Percentiles rank a stretch among this genome's conserved stretches.
Conservation (phyloP, 2,888 invertebrate species). For the Stenoptilia bipunctidactyla region DNA sequence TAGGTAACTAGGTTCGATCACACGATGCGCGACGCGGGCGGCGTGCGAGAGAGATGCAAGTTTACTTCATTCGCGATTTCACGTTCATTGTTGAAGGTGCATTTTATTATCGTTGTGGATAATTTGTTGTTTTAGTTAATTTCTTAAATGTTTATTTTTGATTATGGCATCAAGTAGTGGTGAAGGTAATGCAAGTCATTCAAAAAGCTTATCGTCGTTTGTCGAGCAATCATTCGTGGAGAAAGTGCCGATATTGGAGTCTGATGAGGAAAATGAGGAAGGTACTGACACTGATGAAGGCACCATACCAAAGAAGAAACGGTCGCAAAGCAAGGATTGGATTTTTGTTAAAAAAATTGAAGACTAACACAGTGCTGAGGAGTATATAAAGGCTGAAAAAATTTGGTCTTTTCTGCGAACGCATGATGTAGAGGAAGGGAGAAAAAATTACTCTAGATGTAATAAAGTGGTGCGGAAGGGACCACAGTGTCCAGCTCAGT, state of each 20-base stretch:
- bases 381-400: not conserved
- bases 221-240: slow-evolving; percentile 8
- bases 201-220: too few species aligned
- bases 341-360: not conserved
- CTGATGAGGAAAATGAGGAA: too few species aligned
- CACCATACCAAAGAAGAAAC: not conserved
- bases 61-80: too few species aligned
- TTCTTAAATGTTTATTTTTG: too few species aligned
- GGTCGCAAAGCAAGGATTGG: not conserved
- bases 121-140: slow-evolving; percentile 8
- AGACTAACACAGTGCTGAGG: not conserved
- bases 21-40: too few species aligned
- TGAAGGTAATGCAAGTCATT: too few species aligned
- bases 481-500: slow-evolving; percentile 12
- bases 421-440: slow-evolving; percentile 8
- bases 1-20: too few species aligned
- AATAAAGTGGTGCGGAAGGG: slow-evolving; percentile 10
- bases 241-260: slow-evolving; percentile 15
- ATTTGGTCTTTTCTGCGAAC: slow-evolving; percentile 4
- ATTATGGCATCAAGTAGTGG: too few species aligned
- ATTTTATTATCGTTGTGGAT: slow-evolving; percentile 1
- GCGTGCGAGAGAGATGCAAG: too few species aligned
- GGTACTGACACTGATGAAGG: not conserved
- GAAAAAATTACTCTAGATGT: not conserved
- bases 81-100: too few species aligned